phyloP scores from a whole-genome alignment of 2,888 invertebrate species.

The Tanaodytes sp. region DNA sequence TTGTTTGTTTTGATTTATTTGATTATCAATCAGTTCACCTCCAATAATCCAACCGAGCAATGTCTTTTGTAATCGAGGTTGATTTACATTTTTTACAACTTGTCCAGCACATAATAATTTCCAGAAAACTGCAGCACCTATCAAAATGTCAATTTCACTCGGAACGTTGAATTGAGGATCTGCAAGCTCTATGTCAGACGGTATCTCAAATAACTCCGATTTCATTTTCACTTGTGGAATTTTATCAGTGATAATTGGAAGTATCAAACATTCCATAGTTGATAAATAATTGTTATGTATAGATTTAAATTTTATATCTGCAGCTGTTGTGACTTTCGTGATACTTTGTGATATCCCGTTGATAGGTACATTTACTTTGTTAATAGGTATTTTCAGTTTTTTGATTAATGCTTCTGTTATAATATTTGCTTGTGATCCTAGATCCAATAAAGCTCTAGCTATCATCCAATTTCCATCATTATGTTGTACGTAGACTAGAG shows the following conservation, averaged over 20 bases:
- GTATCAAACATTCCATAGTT: not conserved
- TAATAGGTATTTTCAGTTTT: conserved; percentile 1
- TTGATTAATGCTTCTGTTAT: not conserved
- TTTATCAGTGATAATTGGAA: not conserved
- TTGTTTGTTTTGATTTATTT: not conserved
- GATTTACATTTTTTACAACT: not conserved
- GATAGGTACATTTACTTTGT: not conserved
- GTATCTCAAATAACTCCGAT: not conserved
- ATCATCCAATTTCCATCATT: conserved; percentile 1
- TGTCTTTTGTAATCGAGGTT: conserved; percentile 21
- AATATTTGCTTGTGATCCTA: conserved; percentile 13
- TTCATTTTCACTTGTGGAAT: not conserved
- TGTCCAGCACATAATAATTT: conserved; percentile 19
- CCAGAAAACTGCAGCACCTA: conserved; percentile 32
- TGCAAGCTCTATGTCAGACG: conserved; percentile 3
- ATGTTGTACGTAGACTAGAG: conserved; percentile 15
- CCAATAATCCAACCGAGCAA: conserved; percentile 31
- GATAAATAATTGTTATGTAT: not conserved
- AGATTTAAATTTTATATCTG: not conserved
- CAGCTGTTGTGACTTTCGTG: not conserved
- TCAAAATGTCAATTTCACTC: conserved; percentile 7
- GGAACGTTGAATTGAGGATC: conserved; percentile 18
- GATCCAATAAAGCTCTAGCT: conserved; percentile 20
- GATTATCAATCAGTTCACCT: conserved; percentile 1
- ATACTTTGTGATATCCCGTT: not conserved